Evolutionary conservation across 2,888 invertebrate genomes (phyloP).

Genomic region (Selenia dentaria): DNA sequence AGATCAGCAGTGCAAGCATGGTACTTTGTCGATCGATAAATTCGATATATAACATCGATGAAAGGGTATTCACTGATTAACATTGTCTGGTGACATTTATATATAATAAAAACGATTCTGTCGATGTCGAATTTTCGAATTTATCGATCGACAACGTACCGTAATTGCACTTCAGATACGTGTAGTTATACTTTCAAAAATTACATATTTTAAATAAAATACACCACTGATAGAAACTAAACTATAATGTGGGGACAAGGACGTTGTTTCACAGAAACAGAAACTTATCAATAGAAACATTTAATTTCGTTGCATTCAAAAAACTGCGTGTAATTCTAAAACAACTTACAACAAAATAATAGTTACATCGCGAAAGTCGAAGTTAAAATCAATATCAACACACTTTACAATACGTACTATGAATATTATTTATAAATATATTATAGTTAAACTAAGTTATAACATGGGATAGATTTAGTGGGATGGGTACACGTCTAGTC

Average conservation of each 20-base stretch:
- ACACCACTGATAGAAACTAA: background rate
- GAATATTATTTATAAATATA: conserved; percentile 4
- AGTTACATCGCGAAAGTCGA: background rate
- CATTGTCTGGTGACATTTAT: too few relatives aligned
- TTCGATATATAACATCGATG: too few relatives aligned
- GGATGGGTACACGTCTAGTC: conserved; percentile 31
- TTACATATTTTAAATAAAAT: background rate
- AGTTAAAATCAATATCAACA: too few relatives aligned
- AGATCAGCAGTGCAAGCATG: too few relatives aligned
- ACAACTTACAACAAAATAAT: conserved; percentile 1
- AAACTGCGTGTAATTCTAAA: conserved; percentile 49
- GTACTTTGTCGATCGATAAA: too few relatives aligned
- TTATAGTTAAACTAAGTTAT: conserved; percentile 26
- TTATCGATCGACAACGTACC: too few relatives aligned
- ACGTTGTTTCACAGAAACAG: conserved; percentile 53
- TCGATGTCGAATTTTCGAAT: too few relatives aligned
- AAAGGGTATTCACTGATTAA: too few relatives aligned
- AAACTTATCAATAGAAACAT: conserved; percentile 37
- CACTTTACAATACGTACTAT: background rate
- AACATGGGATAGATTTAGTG: conserved; percentile 43
- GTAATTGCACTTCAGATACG: too few relatives aligned
- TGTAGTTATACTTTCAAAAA: too few relatives aligned
- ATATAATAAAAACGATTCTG: too few relatives aligned
- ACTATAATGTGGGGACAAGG: conserved; percentile 7
- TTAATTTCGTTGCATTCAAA: conserved; percentile 67